Evolutionary conservation across 1,140 invertebrate genomes (phyloP).

Genomic region (Eciton burchellii): DNA sequence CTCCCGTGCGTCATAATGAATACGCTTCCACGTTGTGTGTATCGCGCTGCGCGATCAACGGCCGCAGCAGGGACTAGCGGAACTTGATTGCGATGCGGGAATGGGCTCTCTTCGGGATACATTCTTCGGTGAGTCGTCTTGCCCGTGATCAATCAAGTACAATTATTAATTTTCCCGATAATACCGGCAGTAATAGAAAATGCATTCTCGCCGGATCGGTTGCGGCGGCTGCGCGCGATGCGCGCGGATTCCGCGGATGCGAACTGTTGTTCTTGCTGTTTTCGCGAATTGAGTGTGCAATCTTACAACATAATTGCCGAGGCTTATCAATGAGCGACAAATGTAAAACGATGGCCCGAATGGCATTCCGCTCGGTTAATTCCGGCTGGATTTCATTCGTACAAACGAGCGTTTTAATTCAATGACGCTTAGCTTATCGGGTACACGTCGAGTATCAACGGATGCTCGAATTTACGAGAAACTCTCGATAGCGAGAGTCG

Average conservation of each 20-base stretch:
- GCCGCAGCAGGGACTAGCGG: constrained; percentile 28
- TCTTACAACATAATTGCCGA: no score
- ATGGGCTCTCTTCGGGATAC: constrained; percentile 44
- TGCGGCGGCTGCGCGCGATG: background rate
- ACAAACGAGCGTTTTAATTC: no score
- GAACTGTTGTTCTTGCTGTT: no score
- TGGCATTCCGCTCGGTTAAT: no score
- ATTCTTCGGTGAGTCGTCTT: constrained; percentile 38
- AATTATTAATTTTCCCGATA: constrained; percentile 52
- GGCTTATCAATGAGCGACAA: no score
- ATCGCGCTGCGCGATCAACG: constrained; percentile 8
- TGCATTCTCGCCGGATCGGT: constrained; percentile 15
- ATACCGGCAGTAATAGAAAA: constrained; percentile 30
- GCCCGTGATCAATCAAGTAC: constrained; percentile 34
- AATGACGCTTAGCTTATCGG: no score
- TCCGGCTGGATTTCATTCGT: no score
- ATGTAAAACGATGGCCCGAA: no score
- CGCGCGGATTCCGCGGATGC: background rate
- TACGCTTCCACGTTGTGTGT: background rate
- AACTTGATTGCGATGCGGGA: constrained; percentile 45
- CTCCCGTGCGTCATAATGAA: constrained; percentile 25
- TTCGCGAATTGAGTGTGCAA: no score
- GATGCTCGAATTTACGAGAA: background rate
- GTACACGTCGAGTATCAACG: no score
- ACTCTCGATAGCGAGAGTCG: no score